A percentile compares a stretch with the other conserved stretches of the same genome.
These are phyloP conservation scores for Odontocolon sp. DNA, from an alignment of 2,888 invertebrate genomes.

Conservation along the genomic window DNA sequence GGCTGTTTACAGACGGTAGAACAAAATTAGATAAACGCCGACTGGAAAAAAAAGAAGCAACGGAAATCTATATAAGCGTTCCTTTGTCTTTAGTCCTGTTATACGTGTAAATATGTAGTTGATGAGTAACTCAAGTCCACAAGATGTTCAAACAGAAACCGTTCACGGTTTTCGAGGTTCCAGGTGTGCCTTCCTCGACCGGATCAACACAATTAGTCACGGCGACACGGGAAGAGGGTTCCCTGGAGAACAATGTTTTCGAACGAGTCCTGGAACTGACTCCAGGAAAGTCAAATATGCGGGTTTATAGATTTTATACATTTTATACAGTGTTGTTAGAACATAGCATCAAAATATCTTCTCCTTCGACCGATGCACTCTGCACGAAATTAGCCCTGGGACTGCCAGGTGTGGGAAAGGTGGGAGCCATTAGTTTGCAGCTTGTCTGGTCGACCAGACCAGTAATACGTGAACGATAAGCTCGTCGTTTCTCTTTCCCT, in stretches of 20 bases:
- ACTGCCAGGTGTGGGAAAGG: conserved; percentile 46
- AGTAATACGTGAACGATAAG: too few species aligned
- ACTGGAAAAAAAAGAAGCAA: too few species aligned
- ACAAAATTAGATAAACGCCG: too few species aligned
- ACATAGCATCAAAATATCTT: background rate
- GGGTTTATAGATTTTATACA: background rate
- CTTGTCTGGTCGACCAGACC: too few species aligned
- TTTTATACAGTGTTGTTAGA: background rate
- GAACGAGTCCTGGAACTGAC: too few species aligned
- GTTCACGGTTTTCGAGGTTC: conserved; percentile 11
- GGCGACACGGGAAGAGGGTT: too few species aligned
- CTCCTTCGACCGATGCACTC: conserved; percentile 8
- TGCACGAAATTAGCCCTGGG: conserved; percentile 2
- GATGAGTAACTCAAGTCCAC: background rate
- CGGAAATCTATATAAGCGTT: background rate
- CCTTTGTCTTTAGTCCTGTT: background rate
- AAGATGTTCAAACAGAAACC: background rate
- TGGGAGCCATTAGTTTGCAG: conserved; percentile 55
- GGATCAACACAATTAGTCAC: conserved; percentile 30
- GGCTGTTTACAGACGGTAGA: too few species aligned
- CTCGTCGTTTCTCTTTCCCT: conserved; percentile 6
- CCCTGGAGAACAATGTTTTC: too few species aligned
- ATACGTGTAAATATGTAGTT: background rate
- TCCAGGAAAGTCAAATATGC: background rate
- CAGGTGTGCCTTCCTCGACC: conserved; percentile 23